Evolutionary conservation across 2,888 invertebrate species (phyloP).

Genomic region (Phaonia tiefii): DNA sequence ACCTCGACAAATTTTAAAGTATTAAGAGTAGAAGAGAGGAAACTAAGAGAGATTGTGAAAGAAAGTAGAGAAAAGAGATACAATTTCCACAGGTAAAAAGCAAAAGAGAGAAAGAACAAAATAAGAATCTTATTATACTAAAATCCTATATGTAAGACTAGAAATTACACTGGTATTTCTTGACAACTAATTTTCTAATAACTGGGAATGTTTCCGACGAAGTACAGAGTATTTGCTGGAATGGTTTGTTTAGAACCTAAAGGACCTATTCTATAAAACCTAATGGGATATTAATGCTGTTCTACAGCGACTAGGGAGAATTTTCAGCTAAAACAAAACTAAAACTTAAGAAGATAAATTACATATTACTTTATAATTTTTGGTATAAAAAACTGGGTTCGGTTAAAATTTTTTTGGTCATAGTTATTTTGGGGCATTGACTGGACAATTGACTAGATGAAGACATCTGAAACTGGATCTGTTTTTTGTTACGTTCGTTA

Average conservation of each 20-base stretch:
- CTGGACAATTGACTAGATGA: constrained; percentile 51
- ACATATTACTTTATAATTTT: constrained; percentile 32
- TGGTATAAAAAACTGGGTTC: constrained; percentile 48
- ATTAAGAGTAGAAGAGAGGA: no score
- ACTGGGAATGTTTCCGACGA: constrained; percentile 43
- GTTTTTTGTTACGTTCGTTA: constrained; percentile 12
- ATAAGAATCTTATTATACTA: not conserved
- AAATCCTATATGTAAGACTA: constrained; percentile 28
- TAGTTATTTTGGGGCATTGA: not conserved
- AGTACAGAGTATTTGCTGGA: constrained; percentile 9
- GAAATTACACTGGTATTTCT: constrained; percentile 37
- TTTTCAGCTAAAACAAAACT: constrained; percentile 10
- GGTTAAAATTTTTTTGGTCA: constrained; percentile 14
- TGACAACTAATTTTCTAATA: not conserved
- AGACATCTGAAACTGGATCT: not conserved
- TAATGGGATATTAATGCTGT: constrained; percentile 52
- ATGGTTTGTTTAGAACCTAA: not conserved
- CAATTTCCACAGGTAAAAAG: not conserved
- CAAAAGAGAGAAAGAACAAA: not conserved
- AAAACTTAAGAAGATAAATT: no score
- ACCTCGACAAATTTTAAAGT: no score
- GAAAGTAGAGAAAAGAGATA: not conserved
- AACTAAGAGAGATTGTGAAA: not conserved
- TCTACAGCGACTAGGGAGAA: constrained; percentile 62
- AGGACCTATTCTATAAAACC: not conserved